phyloP scores from a whole-genome alignment of 2,113 vertebrate species.

The Perca schrenkii region DNA sequence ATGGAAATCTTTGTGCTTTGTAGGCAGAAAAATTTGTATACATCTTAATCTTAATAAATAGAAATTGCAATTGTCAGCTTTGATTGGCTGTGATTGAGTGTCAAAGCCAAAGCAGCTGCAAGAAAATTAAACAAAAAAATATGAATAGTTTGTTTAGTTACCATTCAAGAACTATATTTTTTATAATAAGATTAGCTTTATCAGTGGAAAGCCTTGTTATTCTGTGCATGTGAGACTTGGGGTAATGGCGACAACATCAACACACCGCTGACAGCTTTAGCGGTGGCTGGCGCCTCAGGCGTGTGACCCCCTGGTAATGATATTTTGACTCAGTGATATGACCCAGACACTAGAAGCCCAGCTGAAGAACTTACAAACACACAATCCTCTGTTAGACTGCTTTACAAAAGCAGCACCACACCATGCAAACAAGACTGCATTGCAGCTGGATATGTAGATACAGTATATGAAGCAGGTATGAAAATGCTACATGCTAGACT shows the following conservation, averaged over 20 bases:
- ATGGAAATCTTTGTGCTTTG: conserved; percentile 19
- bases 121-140: neutral
- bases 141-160: neutral
- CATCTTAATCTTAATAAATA: neutral
- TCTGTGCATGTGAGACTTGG: conserved; percentile 3
- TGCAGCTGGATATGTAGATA: neutral
- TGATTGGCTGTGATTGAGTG: conserved; percentile 6
- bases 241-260: conserved; percentile 29
- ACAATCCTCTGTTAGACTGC: conserved; percentile 11
- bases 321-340: conserved; percentile 47
- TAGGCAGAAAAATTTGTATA: neutral
- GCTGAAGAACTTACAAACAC: conserved; percentile 30
- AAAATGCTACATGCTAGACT: neutral
- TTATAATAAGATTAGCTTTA: neutral
- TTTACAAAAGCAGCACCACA: neutral
- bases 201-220: conserved; percentile 7
- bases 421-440: neutral
- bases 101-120: conserved; percentile 1
- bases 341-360: conserved; percentile 33
- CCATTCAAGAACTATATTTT: neutral
- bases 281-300: conserved; percentile 25
- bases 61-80: neutral
- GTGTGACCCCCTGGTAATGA: conserved; percentile 38
- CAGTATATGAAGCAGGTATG: neutral
- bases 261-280: conserved; percentile 55